phyloP scores from a whole-genome alignment of 2,888 invertebrate genomes.

The Polydrusus cervinus region DNA sequence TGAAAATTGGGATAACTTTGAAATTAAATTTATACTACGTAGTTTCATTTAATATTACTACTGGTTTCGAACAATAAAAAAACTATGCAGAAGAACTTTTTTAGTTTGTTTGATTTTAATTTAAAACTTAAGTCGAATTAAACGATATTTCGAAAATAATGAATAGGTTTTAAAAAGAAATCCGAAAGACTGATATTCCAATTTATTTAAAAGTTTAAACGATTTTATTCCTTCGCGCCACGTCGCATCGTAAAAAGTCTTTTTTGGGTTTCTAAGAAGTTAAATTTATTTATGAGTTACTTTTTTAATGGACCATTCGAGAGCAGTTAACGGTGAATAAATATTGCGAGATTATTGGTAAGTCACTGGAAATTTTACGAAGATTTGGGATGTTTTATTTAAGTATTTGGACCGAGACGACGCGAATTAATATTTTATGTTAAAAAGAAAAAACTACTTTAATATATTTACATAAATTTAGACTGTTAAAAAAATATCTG shows the following conservation, averaged over 20 bases:
- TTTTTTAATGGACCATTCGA: slow-evolving; percentile 2
- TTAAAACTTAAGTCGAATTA: not conserved
- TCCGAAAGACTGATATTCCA: not conserved
- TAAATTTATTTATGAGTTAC: slow-evolving; percentile 2
- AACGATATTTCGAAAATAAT: not conserved
- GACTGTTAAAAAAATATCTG: no score
- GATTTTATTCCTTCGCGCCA: slow-evolving; percentile 1
- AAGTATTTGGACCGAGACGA: no score
- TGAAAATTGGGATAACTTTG: no score
- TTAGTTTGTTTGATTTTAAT: not conserved
- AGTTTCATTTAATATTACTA: no score
- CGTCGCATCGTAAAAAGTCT: not conserved
- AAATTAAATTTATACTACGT: no score
- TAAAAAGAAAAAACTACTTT: no score
- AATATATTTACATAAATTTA: no score
- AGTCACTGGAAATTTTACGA: not conserved
- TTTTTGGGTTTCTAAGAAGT: slow-evolving; percentile 7
- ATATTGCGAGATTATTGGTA: not conserved
- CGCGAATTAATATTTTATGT: no score
- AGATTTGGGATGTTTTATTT: no score
- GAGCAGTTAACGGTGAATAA: not conserved
- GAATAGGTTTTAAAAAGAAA: not conserved
- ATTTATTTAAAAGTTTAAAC: not conserved
- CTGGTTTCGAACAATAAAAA: not conserved
- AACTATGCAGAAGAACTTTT: not conserved